Conservation (phyloP, 2,113 vertebrate species). For the Crotalus viridis region DNA sequence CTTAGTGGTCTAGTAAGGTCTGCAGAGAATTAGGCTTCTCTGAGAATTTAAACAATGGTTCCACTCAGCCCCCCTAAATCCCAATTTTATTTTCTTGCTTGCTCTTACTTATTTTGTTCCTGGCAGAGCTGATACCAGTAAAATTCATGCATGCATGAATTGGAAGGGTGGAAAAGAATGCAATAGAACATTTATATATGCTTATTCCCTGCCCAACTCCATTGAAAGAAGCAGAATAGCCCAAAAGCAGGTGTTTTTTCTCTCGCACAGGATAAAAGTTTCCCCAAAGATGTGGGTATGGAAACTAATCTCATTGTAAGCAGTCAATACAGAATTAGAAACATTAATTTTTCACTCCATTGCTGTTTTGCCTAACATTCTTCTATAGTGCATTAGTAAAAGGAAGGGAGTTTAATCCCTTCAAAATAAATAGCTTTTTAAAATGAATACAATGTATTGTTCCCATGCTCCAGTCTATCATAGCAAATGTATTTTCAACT, state of each 20-base stretch:
- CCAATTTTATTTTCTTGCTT: neutral
- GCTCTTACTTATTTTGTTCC: neutral
- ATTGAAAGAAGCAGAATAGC: neutral
- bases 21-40: neutral
- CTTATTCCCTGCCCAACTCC: neutral
- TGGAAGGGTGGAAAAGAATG: neutral
- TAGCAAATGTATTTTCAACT: constrained; percentile 16
- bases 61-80: neutral
- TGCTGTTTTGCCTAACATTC: constrained; percentile 13
- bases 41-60: neutral
- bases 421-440: constrained; percentile 28
- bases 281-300: neutral
- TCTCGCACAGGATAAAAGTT: neutral
- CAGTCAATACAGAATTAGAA: neutral
- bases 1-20: neutral
- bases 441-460: constrained; percentile 35
- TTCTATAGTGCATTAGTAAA: neutral
- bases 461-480: neutral
- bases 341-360: neutral
- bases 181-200: neutral
- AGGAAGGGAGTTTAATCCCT: constrained; percentile 19
- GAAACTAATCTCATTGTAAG: neutral
- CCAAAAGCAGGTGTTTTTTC: neutral
- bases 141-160: neutral
- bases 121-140: neutral